Evolutionary conservation across 2,888 invertebrate genomes (phyloP).

Genomic region (Drosophila bunnanda): DNA sequence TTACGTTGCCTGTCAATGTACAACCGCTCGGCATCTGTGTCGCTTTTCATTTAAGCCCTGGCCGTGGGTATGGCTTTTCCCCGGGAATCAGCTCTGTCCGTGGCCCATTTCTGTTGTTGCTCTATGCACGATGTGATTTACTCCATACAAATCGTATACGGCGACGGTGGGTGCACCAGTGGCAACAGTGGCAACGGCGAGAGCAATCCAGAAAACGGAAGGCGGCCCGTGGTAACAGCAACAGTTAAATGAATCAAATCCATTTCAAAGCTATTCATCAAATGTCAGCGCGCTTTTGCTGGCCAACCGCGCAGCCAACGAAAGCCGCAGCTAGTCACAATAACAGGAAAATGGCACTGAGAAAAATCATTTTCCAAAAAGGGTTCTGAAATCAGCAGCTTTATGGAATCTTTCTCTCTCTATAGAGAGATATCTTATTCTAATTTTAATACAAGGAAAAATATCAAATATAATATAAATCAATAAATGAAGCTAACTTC

Average conservation of each 20-base stretch:
- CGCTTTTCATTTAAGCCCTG: constrained; percentile 35
- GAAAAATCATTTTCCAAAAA: not conserved
- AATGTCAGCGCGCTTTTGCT: constrained; percentile 62
- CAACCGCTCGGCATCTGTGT: constrained; percentile 27
- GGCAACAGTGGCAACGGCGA: constrained; percentile 18
- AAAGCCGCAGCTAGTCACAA: constrained; percentile 37
- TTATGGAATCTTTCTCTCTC: no score
- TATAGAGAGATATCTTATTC: not conserved
- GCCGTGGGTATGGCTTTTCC: constrained; percentile 21
- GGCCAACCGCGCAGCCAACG: constrained; percentile 43
- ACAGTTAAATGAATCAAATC: constrained; percentile 77
- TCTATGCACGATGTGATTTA: constrained; percentile 48
- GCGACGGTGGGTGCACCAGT: constrained; percentile 7
- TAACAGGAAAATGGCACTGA: not conserved
- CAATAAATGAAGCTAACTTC: no score
- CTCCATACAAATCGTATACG: constrained; percentile 50
- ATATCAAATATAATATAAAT: no score
- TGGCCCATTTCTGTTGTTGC: constrained; percentile 38
- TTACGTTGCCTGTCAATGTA: constrained; percentile 13
- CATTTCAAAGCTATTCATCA: constrained; percentile 74
- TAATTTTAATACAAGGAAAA: no score
- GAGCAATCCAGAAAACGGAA: constrained; percentile 32
- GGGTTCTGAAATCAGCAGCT: no score
- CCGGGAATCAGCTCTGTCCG: constrained; percentile 15
- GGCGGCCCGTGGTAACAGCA: constrained; percentile 41